Evolutionary conservation across 2,113 vertebrate genomes (phyloP).

Genomic region (Paramisgurnus dabryanus): DNA sequence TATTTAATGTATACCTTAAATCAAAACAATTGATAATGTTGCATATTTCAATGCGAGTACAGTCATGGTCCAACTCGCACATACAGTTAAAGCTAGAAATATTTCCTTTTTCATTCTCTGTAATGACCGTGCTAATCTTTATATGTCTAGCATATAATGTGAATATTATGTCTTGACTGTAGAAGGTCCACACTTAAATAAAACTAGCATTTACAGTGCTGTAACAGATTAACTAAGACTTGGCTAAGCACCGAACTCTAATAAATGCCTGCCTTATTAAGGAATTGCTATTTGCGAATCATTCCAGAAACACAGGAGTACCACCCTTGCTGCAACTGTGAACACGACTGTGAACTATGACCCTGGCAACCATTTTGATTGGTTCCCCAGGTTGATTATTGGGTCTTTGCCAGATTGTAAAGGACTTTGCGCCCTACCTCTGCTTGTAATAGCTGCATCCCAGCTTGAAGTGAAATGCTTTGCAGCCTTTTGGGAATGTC

Average conservation of each 20-base stretch:
- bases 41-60: not conserved
- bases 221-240: constrained; percentile 38
- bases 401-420: constrained; percentile 28
- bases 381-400: constrained; percentile 24
- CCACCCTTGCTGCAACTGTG: constrained; percentile 26
- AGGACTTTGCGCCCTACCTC: constrained; percentile 37
- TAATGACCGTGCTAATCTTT: constrained; percentile 51
- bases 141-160: constrained; percentile 54
- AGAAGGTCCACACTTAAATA: constrained; percentile 43
- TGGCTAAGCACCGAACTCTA: constrained; percentile 36
- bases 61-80: constrained; percentile 31
- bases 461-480: constrained; percentile 29
- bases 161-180: constrained; percentile 47
- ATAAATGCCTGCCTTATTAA: constrained; percentile 38
- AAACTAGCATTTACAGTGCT: constrained; percentile 33
- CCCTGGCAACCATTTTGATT: constrained; percentile 14
- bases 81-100: constrained; percentile 35
- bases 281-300: constrained; percentile 24
- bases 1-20: constrained; percentile 8
- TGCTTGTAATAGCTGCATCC: constrained; percentile 11
- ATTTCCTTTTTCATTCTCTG: constrained; percentile 37
- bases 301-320: constrained; percentile 34
- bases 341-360: constrained; percentile 36
- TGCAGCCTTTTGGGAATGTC: constrained; percentile 41
- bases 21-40: constrained; percentile 12